Conservation (phyloP, 2,797 vertebrate species). For the Ataeniobius toweri region DNA sequence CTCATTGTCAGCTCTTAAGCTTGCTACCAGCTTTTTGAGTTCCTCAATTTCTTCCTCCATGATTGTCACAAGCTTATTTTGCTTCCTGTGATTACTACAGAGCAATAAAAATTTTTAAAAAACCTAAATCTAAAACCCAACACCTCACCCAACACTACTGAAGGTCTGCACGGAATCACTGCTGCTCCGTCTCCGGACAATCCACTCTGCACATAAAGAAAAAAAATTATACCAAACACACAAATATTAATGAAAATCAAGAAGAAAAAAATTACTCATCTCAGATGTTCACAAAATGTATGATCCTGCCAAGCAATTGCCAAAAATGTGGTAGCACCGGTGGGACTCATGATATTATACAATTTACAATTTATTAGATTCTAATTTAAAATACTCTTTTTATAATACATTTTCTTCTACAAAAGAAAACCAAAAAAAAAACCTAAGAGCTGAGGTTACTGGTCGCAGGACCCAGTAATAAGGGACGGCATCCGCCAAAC, state of each 20-base stretch:
- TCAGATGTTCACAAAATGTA: background rate
- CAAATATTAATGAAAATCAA: background rate
- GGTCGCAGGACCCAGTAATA: too few relatives aligned
- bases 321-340: background rate
- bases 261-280: background rate
- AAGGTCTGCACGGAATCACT: background rate
- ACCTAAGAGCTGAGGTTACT: too few relatives aligned
- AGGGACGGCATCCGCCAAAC: too few relatives aligned
- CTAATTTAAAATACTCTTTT: too few relatives aligned
- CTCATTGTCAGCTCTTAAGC: background rate
- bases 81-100: background rate
- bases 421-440: too few relatives aligned
- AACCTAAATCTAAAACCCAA: background rate
- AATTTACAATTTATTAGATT: too few relatives aligned
- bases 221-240: background rate
- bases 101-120: too few relatives aligned
- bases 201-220: background rate
- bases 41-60: background rate
- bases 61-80: background rate
- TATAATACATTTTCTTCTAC: too few relatives aligned
- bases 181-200: background rate
- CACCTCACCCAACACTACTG: background rate
- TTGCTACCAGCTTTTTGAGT: background rate
- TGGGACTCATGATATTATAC: too few relatives aligned
- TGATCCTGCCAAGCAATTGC: background rate